These are phyloP conservation scores for cattle (Bos taurus) DNA, from an alignment of 2,113 vertebrate genomes.

Conservation along the genomic window DNA sequence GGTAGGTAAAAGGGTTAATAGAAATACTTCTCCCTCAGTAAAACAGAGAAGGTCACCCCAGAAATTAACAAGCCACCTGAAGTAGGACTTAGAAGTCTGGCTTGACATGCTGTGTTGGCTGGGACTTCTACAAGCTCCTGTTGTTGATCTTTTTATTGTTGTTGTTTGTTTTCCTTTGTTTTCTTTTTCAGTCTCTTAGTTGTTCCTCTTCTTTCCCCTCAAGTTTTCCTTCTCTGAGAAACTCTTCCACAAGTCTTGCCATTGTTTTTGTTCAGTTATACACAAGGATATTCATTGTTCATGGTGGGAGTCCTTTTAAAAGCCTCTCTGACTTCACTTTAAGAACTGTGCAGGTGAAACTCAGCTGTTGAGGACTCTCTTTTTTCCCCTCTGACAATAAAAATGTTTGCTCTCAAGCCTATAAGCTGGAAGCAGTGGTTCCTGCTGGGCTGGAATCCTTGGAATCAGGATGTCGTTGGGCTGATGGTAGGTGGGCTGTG, in stretches of 20 bases:
- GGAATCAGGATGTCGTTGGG: constrained; percentile 71
- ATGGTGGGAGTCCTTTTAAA: constrained; percentile 42
- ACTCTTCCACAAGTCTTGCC: constrained; percentile 45
- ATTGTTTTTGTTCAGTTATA: constrained; percentile 49
- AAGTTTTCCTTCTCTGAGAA: constrained; percentile 54
- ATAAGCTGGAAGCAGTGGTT: constrained; percentile 67
- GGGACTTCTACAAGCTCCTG: constrained; percentile 30
- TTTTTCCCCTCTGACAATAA: constrained; percentile 9
- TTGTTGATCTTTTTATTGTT: constrained; percentile 56
- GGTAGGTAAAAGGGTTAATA: constrained; percentile 59
- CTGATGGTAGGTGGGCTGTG: constrained; percentile 79
- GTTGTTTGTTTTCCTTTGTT: constrained; percentile 55
- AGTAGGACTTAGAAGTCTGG: background rate
- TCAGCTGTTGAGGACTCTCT: constrained; percentile 35
- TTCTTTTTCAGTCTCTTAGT: constrained; percentile 50
- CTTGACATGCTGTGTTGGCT: constrained; percentile 6
- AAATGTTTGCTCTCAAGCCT: constrained; percentile 62
- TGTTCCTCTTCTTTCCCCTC: constrained; percentile 43
- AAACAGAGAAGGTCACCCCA: background rate
- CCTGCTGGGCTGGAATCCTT: constrained; percentile 74
- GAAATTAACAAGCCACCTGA: background rate
- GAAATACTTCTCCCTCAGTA: background rate
- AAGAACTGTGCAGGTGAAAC: constrained; percentile 58
- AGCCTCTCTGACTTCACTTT: constrained; percentile 58
- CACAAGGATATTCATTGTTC: constrained; percentile 46